Evolutionary conservation across 1,140 invertebrate species (phyloP).

Genomic region (Drosophila lini): DNA sequence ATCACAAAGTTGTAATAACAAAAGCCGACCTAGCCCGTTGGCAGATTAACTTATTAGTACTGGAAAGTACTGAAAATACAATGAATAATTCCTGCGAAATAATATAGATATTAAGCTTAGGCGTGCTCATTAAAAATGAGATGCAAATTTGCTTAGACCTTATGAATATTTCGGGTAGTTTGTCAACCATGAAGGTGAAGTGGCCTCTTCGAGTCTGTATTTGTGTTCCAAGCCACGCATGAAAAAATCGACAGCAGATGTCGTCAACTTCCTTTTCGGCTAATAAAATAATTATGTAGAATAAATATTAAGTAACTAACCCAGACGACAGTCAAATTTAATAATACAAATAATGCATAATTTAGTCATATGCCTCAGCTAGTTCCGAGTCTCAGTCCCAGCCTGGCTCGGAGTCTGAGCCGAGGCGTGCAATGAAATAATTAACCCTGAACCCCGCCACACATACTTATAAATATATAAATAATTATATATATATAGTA

Average conservation of each 20-base stretch:
- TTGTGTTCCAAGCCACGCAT: conserved; percentile 73
- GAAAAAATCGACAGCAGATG: conserved; percentile 73
- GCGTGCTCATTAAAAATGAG: conserved; percentile 56
- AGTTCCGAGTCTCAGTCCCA: conserved; percentile 36
- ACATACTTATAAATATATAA: conserved; percentile 1
- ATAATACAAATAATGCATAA: conserved; percentile 78
- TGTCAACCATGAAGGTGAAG: conserved; percentile 77
- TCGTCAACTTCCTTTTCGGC: conserved; percentile 74
- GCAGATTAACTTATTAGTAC: conserved; percentile 17
- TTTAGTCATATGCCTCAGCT: conserved; percentile 37
- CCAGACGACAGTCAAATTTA: conserved; percentile 53
- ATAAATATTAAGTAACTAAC: conserved; percentile 78
- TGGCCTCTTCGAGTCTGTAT: conserved; percentile 20
- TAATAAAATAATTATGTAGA: conserved; percentile 80
- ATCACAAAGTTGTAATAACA: conserved; percentile 48
- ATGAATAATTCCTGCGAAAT: conserved; percentile 12
- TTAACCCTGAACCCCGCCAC: conserved; percentile 69
- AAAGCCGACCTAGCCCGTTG: conserved; percentile 38
- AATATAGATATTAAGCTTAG: conserved; percentile 71
- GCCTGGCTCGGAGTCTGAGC: conserved; percentile 23
- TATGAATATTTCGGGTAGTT: conserved; percentile 43
- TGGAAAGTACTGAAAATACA: conserved; percentile 25
- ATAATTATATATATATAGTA: conserved; percentile 3
- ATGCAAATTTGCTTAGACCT: conserved; percentile 21
- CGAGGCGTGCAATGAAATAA: conserved; percentile 68